Evolutionary conservation across 1,140 invertebrate genomes (phyloP).

Genomic region (Leptopilina boulardi): DNA sequence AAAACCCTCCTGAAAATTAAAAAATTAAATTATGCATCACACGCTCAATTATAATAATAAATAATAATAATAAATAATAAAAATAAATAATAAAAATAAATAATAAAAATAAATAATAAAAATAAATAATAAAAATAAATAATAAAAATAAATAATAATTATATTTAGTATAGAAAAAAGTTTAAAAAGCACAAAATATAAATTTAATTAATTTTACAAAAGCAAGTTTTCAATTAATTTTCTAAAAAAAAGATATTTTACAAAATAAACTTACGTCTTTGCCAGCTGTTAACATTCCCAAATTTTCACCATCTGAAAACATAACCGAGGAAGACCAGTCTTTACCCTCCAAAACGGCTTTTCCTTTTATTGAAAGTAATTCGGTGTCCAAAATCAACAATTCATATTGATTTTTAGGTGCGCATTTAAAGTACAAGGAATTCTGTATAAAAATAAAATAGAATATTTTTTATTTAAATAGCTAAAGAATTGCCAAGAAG

Average conservation of each 20-base stretch:
- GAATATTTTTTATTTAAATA: conserved; percentile 26
- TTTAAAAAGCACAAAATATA: too few species aligned
- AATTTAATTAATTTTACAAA: too few species aligned
- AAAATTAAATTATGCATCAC: background rate
- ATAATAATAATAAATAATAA: too few species aligned
- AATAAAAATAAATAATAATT: too few species aligned
- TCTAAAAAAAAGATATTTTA: too few species aligned
- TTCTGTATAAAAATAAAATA: conserved; percentile 70
- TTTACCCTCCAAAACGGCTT: conserved; percentile 80
- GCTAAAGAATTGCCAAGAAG: conserved; percentile 15
- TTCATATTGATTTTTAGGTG: conserved; percentile 79
- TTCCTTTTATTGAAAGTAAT: conserved; percentile 77
- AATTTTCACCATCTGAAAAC: conserved; percentile 90
- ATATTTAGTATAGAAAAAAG: too few species aligned
- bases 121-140: too few species aligned
- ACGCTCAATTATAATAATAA: too few species aligned
- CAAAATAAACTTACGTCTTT: conserved; percentile 83
- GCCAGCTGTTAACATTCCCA: conserved; percentile 85
- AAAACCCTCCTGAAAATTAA: conserved; percentile 83
- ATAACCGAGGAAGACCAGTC: conserved; percentile 83
- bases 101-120: too few species aligned
- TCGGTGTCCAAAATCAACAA: conserved; percentile 80
- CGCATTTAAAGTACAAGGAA: conserved; percentile 77
- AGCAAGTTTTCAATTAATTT: too few species aligned
- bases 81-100: too few species aligned